A percentile compares a stretch with the other conserved stretches of the same genome.
phyloP scores from a whole-genome alignment of 2,797 vertebrate genomes.

The Cercopithecus diana region DNA sequence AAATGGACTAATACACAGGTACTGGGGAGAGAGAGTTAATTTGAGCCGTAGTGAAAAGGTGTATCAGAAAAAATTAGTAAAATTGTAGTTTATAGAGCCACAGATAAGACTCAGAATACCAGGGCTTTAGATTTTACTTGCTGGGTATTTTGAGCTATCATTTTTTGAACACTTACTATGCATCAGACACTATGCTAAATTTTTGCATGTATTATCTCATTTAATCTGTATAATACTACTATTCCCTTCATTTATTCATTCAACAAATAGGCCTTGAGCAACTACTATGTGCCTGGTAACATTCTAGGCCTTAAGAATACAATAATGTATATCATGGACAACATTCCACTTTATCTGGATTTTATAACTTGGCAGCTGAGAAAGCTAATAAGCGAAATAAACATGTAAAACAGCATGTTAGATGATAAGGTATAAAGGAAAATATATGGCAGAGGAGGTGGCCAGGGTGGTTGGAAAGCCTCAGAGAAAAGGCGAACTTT shows the following conservation, averaged over 20 bases:
- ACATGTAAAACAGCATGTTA: not conserved
- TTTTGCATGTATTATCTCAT: not conserved
- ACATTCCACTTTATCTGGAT: not conserved
- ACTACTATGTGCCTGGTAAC: not conserved
- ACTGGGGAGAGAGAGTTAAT: not conserved
- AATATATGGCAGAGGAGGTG: not conserved
- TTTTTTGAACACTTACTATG: not conserved
- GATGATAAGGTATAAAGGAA: not conserved
- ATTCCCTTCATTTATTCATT: not conserved
- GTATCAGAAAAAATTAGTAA: not conserved
- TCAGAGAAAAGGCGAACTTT: not conserved
- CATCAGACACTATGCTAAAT: not conserved
- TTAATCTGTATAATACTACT: not conserved
- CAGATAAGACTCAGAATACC: not conserved
- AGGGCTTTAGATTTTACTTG: not conserved
- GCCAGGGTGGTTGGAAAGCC: not conserved
- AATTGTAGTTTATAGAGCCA: not conserved
- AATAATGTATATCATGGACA: not conserved
- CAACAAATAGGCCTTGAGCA: not conserved
- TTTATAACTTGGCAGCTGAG: not conserved
- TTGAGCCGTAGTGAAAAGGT: not conserved
- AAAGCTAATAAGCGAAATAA: not conserved
- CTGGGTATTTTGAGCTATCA: not conserved
- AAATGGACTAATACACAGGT: not conserved
- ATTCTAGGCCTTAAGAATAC: not conserved